phyloP scores from a whole-genome alignment of 1,140 invertebrate genomes.

The Caenorhabditis inopinata region DNA sequence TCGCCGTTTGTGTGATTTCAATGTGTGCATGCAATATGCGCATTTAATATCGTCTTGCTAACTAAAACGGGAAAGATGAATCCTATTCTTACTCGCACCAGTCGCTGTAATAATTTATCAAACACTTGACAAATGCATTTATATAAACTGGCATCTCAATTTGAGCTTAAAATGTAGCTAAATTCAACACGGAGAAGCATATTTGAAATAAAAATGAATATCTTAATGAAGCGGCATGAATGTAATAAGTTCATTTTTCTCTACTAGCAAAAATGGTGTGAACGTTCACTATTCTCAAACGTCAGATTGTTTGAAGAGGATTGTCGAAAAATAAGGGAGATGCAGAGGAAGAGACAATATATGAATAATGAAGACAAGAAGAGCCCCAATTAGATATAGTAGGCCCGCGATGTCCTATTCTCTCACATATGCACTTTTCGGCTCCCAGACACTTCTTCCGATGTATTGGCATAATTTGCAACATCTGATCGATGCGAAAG shows the following conservation, averaged over 20 bases:
- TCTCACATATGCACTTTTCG: constrained; percentile 12
- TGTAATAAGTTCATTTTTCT: background rate
- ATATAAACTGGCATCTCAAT: too few relatives aligned
- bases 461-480: background rate
- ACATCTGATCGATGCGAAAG: constrained; percentile 15
- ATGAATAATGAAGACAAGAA: constrained; percentile 29
- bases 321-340: background rate
- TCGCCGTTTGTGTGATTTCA: too few relatives aligned
- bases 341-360: background rate
- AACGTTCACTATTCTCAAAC: background rate
- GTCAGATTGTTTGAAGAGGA: background rate
- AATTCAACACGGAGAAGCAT: too few relatives aligned
- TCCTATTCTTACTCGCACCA: background rate
- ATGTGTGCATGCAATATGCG: constrained; percentile 17
- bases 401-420: background rate
- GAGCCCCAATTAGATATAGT: constrained; percentile 12
- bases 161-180: too few relatives aligned
- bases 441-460: background rate
- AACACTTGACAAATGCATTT: background rate
- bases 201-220: background rate
- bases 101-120: background rate
- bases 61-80: background rate
- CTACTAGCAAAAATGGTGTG: background rate
- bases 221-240: constrained; percentile 2
- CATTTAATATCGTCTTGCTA: constrained; percentile 13